Evolutionary conservation across 2,113 vertebrate species (phyloP).

Genomic region (Rhineura floridana): DNA sequence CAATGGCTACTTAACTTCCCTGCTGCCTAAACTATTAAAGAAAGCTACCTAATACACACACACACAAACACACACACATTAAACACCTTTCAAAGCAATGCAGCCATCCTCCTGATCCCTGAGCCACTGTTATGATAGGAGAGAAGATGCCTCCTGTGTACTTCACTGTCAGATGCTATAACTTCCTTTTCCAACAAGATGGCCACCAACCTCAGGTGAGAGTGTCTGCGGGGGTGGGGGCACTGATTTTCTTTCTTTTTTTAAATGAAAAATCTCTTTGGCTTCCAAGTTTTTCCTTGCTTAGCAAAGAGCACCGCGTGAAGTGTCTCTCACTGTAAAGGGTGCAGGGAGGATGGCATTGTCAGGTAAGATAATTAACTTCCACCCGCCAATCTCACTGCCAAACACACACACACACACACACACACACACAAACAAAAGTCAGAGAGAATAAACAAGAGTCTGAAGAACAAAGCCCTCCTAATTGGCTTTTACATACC

Average conservation of each 20-base stretch:
- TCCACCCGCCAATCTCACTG: neutral
- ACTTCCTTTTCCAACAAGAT: neutral
- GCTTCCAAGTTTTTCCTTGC: neutral
- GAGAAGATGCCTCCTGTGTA: neutral
- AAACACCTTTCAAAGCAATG: slow-evolving; percentile 1
- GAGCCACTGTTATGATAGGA: neutral
- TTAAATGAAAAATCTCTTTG: neutral
- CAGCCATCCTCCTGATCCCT: neutral
- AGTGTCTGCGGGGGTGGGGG: neutral
- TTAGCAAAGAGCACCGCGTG: neutral
- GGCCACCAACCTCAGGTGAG: neutral
- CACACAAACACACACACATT: too few relatives aligned
- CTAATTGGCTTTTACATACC: neutral
- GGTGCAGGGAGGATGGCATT: too few relatives aligned
- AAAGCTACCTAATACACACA: slow-evolving; percentile 14
- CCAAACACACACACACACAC: neutral
- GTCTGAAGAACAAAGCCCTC: neutral
- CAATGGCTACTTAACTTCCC: slow-evolving; percentile 9
- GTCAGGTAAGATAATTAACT: neutral
- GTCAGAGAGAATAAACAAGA: neutral
- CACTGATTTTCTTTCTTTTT: neutral
- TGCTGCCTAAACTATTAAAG: slow-evolving; percentile 3
- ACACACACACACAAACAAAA: neutral
- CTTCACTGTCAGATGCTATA: neutral
- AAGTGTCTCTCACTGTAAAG: neutral